Percentiles rank a stretch among this genome's conserved stretches.
Conservation (phyloP, 2,797 vertebrate genomes). For the Atherinosoma microstoma region DNA sequence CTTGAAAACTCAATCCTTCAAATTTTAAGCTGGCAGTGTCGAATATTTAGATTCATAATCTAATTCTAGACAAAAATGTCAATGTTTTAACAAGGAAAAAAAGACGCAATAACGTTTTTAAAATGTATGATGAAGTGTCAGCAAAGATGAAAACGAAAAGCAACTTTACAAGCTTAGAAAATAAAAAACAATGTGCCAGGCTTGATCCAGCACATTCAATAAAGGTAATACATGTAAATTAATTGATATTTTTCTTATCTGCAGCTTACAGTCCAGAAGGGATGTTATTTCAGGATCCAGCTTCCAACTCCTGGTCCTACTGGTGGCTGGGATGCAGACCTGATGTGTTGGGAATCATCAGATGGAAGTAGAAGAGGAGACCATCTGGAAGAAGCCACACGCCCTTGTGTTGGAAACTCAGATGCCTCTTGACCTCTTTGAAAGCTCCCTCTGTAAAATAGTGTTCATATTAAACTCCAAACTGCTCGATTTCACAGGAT, state of each 20-base stretch:
- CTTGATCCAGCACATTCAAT: neutral
- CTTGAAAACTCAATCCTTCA: too few relatives aligned
- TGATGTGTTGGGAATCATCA: slow-evolving; percentile 49
- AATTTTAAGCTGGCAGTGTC: too few relatives aligned
- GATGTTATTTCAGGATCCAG: slow-evolving; percentile 68
- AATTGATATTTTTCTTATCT: slow-evolving; percentile 1
- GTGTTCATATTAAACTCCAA: slow-evolving; percentile 36
- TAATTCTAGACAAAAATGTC: too few relatives aligned
- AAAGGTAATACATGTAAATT: neutral
- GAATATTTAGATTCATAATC: too few relatives aligned
- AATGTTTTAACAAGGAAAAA: too few relatives aligned
- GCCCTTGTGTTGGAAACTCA: slow-evolving; percentile 5
- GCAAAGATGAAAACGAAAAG: too few relatives aligned
- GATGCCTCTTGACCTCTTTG: slow-evolving; percentile 24
- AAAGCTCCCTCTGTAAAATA: slow-evolving; percentile 65
- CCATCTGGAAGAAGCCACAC: slow-evolving; percentile 16
- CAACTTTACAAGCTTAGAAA: too few relatives aligned
- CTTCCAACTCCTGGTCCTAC: slow-evolving; percentile 56
- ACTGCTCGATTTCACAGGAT: slow-evolving; percentile 40
- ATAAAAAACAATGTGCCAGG: too few relatives aligned
- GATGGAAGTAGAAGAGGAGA: slow-evolving; percentile 21
- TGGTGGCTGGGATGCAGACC: slow-evolving; percentile 52
- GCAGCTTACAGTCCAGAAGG: slow-evolving; percentile 57
- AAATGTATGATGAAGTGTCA: too few relatives aligned
- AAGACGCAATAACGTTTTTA: too few relatives aligned